Conservation (phyloP, 2,888 invertebrate species). For the Brachypalpus laphriformis region DNA sequence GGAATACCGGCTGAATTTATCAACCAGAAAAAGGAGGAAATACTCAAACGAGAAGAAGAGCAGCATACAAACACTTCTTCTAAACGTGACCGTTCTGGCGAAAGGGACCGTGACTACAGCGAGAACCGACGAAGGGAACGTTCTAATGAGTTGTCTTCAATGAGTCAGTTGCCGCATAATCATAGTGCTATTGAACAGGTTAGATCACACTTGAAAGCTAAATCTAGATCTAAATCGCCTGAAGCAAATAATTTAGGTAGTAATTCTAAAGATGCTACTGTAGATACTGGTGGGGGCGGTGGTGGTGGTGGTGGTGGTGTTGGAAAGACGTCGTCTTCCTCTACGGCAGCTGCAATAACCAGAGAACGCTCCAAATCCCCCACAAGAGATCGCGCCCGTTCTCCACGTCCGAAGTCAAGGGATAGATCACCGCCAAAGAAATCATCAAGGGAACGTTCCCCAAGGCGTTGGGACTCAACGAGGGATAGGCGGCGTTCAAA, state of each 20-base stretch:
- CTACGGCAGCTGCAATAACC: conserved; percentile 58
- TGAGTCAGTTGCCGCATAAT: conserved; percentile 61
- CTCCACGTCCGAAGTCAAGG: conserved; percentile 79
- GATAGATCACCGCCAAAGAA: conserved; percentile 79
- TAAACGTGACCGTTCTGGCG: conserved; percentile 69
- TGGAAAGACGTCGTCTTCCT: conserved; percentile 40
- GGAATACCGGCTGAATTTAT: conserved; percentile 98
- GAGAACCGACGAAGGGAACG: conserved; percentile 75
- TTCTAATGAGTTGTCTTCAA: conserved; percentile 71
- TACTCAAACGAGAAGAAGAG: conserved; percentile 89
- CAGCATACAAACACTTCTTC: conserved; percentile 75
- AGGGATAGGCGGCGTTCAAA: conserved; percentile 75
- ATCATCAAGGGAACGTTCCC: conserved; percentile 78
- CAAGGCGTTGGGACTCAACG: conserved; percentile 76
- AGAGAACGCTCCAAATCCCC: conserved; percentile 79
- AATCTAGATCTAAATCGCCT: conserved; percentile 82
- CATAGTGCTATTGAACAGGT: conserved; percentile 77
- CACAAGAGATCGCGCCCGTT: conserved; percentile 79
- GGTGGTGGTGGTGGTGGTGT: conserved; percentile 34
- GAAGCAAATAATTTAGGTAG: conserved; percentile 78
- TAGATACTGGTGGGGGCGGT: conserved; percentile 52
- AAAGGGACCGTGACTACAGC: conserved; percentile 79
- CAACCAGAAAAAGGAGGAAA: conserved; percentile 98
- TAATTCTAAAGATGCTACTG: conserved; percentile 66
- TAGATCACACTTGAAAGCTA: conserved; percentile 79